A percentile compares a stretch with the other conserved stretches of the same genome.
Evolutionary conservation across 2,113 vertebrate species (phyloP).

Genomic region (Sinocyclocheilus grahami): DNA sequence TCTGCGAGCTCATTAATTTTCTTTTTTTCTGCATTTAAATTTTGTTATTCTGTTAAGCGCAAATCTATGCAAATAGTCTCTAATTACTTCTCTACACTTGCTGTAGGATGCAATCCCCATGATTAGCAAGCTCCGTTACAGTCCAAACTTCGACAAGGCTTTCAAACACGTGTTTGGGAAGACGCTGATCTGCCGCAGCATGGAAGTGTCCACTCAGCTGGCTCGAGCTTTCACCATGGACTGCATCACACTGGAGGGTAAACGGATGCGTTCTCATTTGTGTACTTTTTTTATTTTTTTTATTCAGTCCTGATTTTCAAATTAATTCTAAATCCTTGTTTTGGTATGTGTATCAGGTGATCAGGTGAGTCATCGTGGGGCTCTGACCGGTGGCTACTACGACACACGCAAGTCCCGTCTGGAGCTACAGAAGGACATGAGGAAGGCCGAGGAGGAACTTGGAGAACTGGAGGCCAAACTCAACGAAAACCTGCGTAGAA

Average conservation of each 20-base stretch:
- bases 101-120: conserved; percentile 95
- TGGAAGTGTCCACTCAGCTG: conserved; percentile 98
- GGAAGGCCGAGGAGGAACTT: conserved; percentile 96
- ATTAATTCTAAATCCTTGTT: neutral
- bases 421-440: conserved; percentile 97
- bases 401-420: conserved; percentile 96
- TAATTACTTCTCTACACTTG: neutral
- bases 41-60: neutral
- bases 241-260: conserved; percentile 98
- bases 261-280: neutral
- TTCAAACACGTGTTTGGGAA: conserved; percentile 99
- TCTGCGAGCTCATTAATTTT: too few relatives aligned
- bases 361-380: conserved; percentile 96
- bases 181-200: conserved; percentile 96
- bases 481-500: conserved; percentile 95
- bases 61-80: neutral
- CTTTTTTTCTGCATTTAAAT: neutral
- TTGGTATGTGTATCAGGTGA: conserved; percentile 78
- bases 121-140: conserved; percentile 98
- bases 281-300: neutral
- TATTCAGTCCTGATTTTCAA: neutral
- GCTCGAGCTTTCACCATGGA: conserved; percentile 99
- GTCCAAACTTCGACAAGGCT: conserved; percentile 92
- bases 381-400: conserved; percentile 96
- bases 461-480: conserved; percentile 96